phyloP scores from a whole-genome alignment of 2,113 vertebrate genomes.

The Istiophorus platypterus region DNA sequence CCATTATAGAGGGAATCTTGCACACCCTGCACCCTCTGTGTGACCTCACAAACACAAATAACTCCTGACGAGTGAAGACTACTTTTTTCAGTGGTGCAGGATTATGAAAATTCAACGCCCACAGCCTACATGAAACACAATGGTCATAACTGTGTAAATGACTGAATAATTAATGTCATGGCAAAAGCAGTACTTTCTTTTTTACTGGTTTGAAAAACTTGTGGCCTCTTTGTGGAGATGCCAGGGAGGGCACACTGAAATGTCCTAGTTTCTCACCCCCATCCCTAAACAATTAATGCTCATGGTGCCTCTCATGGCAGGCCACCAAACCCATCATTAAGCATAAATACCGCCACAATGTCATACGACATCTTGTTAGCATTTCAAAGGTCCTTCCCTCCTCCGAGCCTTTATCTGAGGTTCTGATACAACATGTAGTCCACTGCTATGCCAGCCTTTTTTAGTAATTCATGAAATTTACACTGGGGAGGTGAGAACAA shows the following conservation, averaged over 20 bases:
- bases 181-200: constrained; percentile 61
- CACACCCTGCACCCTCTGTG: constrained; percentile 17
- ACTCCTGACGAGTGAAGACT: constrained; percentile 30
- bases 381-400: constrained; percentile 79
- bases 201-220: constrained; percentile 64
- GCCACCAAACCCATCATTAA: constrained; percentile 81
- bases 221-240: constrained; percentile 73
- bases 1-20: constrained; percentile 41
- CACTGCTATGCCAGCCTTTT: constrained; percentile 68
- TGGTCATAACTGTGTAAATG: constrained; percentile 58
- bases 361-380: constrained; percentile 74
- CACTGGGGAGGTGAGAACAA: constrained; percentile 82
- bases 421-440: constrained; percentile 65
- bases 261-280: constrained; percentile 75
- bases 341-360: constrained; percentile 70
- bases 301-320: constrained; percentile 70
- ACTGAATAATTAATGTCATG: constrained; percentile 70
- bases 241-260: constrained; percentile 61
- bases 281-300: constrained; percentile 80
- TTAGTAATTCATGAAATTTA: constrained; percentile 84
- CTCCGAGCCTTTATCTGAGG: constrained; percentile 62
- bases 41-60: constrained; percentile 53
- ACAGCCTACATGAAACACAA: constrained; percentile 48
- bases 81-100: constrained; percentile 20
- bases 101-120: constrained; percentile 48